A percentile compares a stretch with the other conserved stretches of the same genome.
Evolutionary conservation across 2,113 vertebrate genomes (phyloP).

Genomic region (Zosterops hypoxanthus): DNA sequence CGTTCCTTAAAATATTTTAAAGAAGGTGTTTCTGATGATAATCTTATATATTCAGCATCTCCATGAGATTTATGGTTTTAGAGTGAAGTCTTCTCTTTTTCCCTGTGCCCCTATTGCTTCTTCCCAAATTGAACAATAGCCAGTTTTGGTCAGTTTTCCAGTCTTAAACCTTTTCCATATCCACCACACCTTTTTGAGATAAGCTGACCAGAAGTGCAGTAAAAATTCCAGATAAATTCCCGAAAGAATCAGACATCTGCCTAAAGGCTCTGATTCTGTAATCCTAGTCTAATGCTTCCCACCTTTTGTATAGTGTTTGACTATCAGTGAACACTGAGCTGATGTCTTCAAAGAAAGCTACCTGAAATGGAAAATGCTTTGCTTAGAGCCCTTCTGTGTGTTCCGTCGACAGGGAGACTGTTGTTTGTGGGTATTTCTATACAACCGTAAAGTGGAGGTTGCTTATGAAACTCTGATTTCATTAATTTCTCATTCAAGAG

Average conservation of each 20-base stretch:
- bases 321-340: neutral
- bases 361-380: neutral
- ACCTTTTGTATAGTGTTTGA: neutral
- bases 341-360: neutral
- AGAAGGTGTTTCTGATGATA: neutral
- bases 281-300: neutral
- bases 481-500: neutral
- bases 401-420: accelerated
- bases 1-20: neutral
- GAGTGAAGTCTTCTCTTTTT: neutral
- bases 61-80: neutral
- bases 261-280: neutral
- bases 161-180: neutral
- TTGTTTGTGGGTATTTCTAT: neutral
- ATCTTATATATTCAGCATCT: neutral
- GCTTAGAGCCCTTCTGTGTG: neutral
- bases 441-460: neutral
- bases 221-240: neutral
- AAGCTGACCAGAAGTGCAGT: neutral
- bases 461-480: neutral
- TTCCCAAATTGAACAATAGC: neutral
- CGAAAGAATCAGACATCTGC: neutral
- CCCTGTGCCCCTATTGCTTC: neutral
- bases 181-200: neutral
- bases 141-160: neutral